Conservation (phyloP, 2,797 vertebrate species). For the Hephaestus fuliginosus region DNA sequence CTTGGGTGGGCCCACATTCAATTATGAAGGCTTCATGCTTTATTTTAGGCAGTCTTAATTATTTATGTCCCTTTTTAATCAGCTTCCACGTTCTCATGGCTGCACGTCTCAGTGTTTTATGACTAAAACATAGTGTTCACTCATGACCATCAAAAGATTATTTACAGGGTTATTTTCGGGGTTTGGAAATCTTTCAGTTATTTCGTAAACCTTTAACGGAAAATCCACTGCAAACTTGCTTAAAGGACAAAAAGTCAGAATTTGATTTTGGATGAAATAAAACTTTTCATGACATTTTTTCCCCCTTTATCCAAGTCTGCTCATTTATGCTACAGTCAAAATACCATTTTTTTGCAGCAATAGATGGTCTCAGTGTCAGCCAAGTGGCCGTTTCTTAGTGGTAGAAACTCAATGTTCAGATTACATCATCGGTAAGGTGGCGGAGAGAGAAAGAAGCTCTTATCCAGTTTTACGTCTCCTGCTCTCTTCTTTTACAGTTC, state of each 20-base stretch:
- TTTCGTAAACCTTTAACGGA: not conserved
- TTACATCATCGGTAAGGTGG: conserved; percentile 15
- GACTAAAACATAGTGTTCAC: not conserved
- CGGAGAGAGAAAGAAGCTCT: not conserved
- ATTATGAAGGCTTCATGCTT: conserved; percentile 23
- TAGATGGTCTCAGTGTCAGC: too few relatives aligned
- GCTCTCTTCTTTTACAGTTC: conserved; percentile 1
- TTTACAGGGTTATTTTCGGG: not conserved
- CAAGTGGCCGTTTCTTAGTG: not conserved
- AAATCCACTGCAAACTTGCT: too few relatives aligned
- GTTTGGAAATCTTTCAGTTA: not conserved
- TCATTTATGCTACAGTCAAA: not conserved
- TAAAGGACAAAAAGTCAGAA: not conserved
- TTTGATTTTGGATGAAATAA: not conserved
- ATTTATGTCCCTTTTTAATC: conserved; percentile 26
- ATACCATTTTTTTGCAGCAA: not conserved
- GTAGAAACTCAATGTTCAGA: not conserved
- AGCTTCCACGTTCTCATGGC: not conserved
- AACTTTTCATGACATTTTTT: not conserved
- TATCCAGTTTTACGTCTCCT: not conserved
- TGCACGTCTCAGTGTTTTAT: not conserved
- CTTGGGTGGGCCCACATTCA: conserved; percentile 33
- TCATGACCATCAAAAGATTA: not conserved
- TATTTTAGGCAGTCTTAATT: conserved; percentile 38
- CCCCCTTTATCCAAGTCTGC: too few relatives aligned